Evolutionary conservation across 2,888 invertebrate genomes (phyloP).

Genomic region (Cinara cedri): DNA sequence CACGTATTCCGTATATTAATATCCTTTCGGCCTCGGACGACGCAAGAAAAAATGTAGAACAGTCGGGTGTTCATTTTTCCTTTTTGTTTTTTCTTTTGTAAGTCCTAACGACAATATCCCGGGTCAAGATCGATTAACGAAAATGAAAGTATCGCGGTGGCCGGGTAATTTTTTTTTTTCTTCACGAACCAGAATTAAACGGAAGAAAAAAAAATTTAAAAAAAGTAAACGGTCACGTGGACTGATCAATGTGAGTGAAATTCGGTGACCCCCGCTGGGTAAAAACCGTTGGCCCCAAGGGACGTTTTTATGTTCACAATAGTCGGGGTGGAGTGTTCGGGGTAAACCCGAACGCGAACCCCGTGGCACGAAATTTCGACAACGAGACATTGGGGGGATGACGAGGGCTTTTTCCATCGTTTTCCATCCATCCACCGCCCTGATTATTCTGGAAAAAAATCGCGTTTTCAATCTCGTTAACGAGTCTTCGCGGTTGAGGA

Average conservation of each 20-base stretch:
- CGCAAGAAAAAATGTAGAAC: not conserved
- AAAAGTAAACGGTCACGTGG: not conserved
- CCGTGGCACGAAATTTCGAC: not conserved
- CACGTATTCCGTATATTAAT: too few species aligned
- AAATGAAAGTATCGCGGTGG: too few species aligned
- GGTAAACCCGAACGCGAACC: not conserved
- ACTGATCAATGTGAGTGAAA: conserved; percentile 2
- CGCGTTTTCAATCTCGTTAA: too few species aligned
- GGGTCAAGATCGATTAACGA: too few species aligned
- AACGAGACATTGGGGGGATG: not conserved
- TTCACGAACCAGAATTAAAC: not conserved
- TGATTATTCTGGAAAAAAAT: too few species aligned
- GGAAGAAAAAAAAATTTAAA: not conserved
- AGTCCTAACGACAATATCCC: not conserved
- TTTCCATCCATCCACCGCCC: too few species aligned
- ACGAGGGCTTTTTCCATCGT: not conserved
- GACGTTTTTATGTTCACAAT: too few species aligned
- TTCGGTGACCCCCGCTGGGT: too few species aligned
- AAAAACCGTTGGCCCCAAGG: not conserved
- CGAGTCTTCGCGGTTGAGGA: too few species aligned
- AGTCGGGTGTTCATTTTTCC: not conserved
- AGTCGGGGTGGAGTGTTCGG: not conserved
- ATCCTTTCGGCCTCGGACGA: not conserved
- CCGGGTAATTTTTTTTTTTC: too few species aligned
- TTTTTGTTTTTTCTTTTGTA: not conserved